Conservation (phyloP, 1,140 invertebrate genomes). For the Drosophila elegans region DNA sequence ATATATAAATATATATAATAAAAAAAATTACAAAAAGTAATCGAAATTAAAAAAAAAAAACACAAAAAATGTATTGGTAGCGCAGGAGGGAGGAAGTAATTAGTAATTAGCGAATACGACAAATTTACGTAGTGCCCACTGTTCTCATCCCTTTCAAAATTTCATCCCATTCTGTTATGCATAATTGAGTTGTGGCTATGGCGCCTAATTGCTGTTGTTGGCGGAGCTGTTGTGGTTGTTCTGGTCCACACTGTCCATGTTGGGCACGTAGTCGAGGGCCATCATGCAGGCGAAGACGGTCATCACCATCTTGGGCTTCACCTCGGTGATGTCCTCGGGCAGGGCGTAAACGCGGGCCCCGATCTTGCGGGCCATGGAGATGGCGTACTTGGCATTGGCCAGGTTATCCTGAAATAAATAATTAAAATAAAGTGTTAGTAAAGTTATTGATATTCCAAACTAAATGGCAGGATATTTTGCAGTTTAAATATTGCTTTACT, state of each 20-base stretch:
- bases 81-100: slow-evolving; percentile 16
- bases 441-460: too few relatives aligned
- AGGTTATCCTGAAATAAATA: slow-evolving; percentile 91
- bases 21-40: slow-evolving; percentile 41
- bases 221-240: slow-evolving; percentile 79
- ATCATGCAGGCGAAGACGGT: slow-evolving; percentile 99
- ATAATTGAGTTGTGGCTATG: slow-evolving; percentile 40
- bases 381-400: slow-evolving; percentile 99
- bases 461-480: too few relatives aligned
- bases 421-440: not conserved
- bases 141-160: slow-evolving; percentile 6
- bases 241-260: slow-evolving; percentile 88
- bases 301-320: slow-evolving; percentile 99
- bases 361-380: slow-evolving; percentile 98
- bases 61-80: slow-evolving; percentile 15
- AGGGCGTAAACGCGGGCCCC: slow-evolving; percentile 98
- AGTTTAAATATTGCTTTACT: too few relatives aligned
- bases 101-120: slow-evolving; percentile 28
- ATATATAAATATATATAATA: slow-evolving; percentile 33
- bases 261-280: slow-evolving; percentile 97
- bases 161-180: slow-evolving; percentile 18
- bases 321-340: slow-evolving; percentile 99
- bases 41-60: slow-evolving; percentile 35
- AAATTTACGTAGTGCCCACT: slow-evolving; percentile 16
- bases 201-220: slow-evolving; percentile 63